Evolutionary conservation across 2,888 invertebrate genomes (phyloP).

Genomic region (Cotesia congregata): DNA sequence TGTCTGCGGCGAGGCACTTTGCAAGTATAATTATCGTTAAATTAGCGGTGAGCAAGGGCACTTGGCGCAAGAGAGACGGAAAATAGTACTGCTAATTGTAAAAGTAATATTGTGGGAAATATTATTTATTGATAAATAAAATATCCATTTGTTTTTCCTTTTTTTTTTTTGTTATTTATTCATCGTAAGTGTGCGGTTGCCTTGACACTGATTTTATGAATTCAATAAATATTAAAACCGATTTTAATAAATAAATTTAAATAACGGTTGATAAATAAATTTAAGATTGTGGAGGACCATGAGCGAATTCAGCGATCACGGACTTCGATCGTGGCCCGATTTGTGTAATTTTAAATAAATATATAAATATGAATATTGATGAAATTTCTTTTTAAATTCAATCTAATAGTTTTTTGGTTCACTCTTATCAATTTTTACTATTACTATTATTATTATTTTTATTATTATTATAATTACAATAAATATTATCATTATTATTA

Average conservation of each 20-base stretch:
- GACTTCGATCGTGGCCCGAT: conserved; percentile 63
- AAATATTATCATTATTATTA: not conserved
- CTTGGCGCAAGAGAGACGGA: conserved; percentile 26
- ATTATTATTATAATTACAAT: not conserved
- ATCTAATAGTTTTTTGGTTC: not conserved
- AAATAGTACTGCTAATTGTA: not conserved
- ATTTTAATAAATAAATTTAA: conserved; percentile 15
- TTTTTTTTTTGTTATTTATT: not conserved
- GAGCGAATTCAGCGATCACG: conserved; percentile 54
- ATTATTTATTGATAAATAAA: not conserved
- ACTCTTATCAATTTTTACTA: not conserved
- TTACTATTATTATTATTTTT: not conserved
- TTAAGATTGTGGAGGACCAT: conserved; percentile 51
- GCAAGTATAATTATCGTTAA: conserved; percentile 49
- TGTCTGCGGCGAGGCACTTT: conserved; percentile 39
- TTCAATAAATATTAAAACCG: conserved; percentile 26
- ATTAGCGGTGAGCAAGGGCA: conserved; percentile 45
- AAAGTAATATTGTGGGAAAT: conserved; percentile 6
- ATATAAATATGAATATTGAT: not conserved
- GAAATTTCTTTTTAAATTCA: conserved; percentile 23
- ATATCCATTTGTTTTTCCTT: conserved; percentile 4
- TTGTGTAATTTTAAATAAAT: conserved; percentile 27
- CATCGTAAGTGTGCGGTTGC: not conserved
- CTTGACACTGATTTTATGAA: not conserved
- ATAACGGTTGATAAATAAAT: conserved; percentile 20